phyloP scores from a whole-genome alignment of 2,113 vertebrate species.

The Mus pahari region DNA sequence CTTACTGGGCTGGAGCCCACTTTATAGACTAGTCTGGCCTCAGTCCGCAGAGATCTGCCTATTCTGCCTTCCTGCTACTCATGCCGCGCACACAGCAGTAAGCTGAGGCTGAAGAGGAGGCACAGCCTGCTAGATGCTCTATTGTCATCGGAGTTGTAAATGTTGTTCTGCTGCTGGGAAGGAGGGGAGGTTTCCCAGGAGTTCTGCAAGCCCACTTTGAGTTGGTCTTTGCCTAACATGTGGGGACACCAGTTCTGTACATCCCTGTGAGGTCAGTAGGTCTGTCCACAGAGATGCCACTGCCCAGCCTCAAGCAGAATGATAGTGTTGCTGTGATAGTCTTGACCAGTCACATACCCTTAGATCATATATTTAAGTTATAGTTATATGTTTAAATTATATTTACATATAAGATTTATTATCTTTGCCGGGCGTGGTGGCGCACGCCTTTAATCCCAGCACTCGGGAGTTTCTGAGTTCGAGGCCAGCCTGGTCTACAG shows the following conservation, averaged over 20 bases:
- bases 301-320: background rate
- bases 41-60: background rate
- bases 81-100: background rate
- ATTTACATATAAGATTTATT: no score
- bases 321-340: background rate
- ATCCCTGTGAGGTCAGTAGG: background rate
- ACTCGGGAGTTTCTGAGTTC: no score
- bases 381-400: background rate
- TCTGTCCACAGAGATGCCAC: background rate
- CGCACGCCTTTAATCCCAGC: no score
- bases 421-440: no score
- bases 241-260: background rate
- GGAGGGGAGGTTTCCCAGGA: background rate
- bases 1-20: background rate
- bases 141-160: background rate
- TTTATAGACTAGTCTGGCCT: background rate
- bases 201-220: background rate
- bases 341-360: background rate
- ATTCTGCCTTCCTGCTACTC: background rate
- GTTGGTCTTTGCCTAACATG: fast-evolving
- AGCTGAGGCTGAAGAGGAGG: background rate
- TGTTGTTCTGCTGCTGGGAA: background rate
- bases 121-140: background rate
- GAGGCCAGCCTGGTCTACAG: no score
- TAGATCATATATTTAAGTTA: no score